These are phyloP conservation scores for Cephus sareptanus DNA, from an alignment of 2,888 invertebrate genomes.

Conservation along the genomic window DNA sequence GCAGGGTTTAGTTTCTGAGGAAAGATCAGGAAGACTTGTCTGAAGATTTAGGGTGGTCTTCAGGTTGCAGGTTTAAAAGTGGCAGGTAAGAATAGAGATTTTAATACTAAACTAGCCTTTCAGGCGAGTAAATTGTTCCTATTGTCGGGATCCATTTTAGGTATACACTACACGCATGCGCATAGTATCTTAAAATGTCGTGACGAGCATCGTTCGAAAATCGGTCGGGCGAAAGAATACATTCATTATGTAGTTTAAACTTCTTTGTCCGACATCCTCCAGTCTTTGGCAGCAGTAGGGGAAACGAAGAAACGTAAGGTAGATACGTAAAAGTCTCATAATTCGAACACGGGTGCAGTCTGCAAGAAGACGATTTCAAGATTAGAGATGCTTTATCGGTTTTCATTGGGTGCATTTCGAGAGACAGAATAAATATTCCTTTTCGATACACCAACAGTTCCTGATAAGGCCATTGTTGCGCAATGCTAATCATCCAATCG, in stretches of 20 bases:
- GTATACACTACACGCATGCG: background rate
- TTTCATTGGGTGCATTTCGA: background rate
- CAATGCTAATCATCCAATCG: background rate
- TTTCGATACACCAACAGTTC: background rate
- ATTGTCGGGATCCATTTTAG: background rate
- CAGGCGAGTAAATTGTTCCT: background rate
- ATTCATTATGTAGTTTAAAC: background rate
- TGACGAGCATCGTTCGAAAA: background rate
- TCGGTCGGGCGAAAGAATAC: background rate
- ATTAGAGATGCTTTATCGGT: background rate
- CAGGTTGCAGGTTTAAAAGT: background rate
- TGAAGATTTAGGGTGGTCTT: background rate
- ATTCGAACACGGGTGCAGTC: background rate
- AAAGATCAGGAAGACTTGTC: background rate
- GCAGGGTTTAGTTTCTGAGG: background rate
- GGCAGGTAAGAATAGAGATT: constrained; percentile 4
- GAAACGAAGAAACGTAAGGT: background rate
- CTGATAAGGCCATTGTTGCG: background rate
- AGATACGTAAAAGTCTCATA: background rate
- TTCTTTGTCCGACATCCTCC: background rate
- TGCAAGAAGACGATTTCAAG: background rate
- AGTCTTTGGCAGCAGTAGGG: background rate
- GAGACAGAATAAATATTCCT: background rate
- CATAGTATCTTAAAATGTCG: background rate
- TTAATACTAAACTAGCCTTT: constrained; percentile 3